These are phyloP conservation scores for Bombyx huttoni DNA, from an alignment of 2,888 invertebrate species.

Conservation along the genomic window DNA sequence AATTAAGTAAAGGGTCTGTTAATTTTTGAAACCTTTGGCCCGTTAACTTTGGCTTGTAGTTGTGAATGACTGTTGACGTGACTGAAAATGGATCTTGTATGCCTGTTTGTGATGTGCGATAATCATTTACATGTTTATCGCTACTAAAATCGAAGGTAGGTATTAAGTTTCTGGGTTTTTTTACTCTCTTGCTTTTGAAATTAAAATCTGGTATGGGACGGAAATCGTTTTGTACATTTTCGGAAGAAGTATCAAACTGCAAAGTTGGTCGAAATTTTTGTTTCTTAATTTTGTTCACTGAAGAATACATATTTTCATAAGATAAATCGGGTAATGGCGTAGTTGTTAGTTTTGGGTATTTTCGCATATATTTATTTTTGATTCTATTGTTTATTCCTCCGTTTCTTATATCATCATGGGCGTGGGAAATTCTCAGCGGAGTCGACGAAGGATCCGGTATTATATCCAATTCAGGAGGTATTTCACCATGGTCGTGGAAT, in stretches of 20 bases:
- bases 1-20: slow-evolving; percentile 40
- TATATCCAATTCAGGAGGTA: slow-evolving; percentile 43
- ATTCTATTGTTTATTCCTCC: slow-evolving; percentile 24
- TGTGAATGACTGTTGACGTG: slow-evolving; percentile 49
- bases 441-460: slow-evolving; percentile 35
- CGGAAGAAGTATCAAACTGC: slow-evolving; percentile 18
- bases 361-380: slow-evolving; percentile 35
- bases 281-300: slow-evolving; percentile 30
- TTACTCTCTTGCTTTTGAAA: slow-evolving; percentile 31
- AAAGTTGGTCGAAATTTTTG: slow-evolving; percentile 26
- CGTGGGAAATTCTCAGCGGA: slow-evolving; percentile 49
- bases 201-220: slow-evolving; percentile 38
- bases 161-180: slow-evolving; percentile 27
- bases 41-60: slow-evolving; percentile 44
- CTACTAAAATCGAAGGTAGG: slow-evolving; percentile 25
- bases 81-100: slow-evolving; percentile 42
- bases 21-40: slow-evolving; percentile 24
- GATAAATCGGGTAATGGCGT: slow-evolving; percentile 33
- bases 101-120: slow-evolving; percentile 30
- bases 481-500: slow-evolving; percentile 64
- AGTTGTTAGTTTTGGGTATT: slow-evolving; percentile 33
- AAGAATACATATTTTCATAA: slow-evolving; percentile 50
- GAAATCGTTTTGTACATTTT: slow-evolving; percentile 31
- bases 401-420: slow-evolving; percentile 44
- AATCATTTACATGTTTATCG: slow-evolving; percentile 32